phyloP scores from a whole-genome alignment of 2,113 vertebrate genomes.

The Paraplagusia blochii region DNA sequence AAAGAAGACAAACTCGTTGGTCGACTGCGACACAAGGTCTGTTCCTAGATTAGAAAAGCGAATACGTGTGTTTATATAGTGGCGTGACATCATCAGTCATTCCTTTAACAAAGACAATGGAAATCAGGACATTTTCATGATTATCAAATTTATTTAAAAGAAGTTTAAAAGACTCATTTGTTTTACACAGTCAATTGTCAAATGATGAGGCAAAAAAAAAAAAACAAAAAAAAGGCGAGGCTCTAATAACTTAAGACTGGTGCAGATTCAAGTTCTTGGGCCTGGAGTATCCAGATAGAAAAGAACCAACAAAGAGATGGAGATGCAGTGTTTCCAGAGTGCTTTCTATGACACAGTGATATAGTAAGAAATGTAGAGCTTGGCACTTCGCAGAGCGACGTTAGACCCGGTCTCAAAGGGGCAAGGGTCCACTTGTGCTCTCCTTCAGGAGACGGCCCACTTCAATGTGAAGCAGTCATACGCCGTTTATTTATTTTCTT shows the following conservation, averaged over 20 bases:
- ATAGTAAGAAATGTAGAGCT: constrained; percentile 55
- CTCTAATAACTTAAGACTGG: constrained; percentile 78
- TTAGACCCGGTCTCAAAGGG: constrained; percentile 66
- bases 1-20: too few species aligned
- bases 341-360: constrained; percentile 50
- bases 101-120: too few species aligned
- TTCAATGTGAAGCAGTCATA: constrained; percentile 82
- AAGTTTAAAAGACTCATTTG: constrained; percentile 74
- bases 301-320: constrained; percentile 32
- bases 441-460: constrained; percentile 69
- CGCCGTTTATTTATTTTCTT: constrained; percentile 29
- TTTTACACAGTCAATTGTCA: constrained; percentile 66
- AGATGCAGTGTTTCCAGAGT: constrained; percentile 53
- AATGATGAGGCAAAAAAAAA: constrained; percentile 57
- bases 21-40: too few species aligned
- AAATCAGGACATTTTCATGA: constrained; percentile 3
- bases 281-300: constrained; percentile 46
- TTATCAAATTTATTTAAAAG: constrained; percentile 76
- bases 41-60: too few species aligned
- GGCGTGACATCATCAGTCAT: too few species aligned
- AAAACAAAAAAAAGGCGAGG: constrained; percentile 43
- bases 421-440: constrained; percentile 59
- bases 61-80: too few species aligned
- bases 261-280: constrained; percentile 67
- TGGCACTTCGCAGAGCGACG: constrained; percentile 74